Conservation (phyloP, 2,797 vertebrate genomes). For the Smutsia temminckii region DNA sequence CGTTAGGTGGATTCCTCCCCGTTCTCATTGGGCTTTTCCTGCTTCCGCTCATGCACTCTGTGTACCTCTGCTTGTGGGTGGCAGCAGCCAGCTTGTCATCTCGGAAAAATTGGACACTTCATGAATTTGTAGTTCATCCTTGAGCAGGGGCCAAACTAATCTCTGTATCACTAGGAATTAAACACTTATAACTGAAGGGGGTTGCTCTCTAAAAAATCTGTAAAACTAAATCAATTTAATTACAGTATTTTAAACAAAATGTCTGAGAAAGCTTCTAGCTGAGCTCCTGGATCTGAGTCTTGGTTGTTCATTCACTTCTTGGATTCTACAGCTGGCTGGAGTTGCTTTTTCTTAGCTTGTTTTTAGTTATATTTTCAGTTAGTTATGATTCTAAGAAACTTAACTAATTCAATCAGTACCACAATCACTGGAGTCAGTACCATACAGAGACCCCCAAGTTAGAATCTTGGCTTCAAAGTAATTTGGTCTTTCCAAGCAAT, state of each 20-base stretch:
- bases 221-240: neutral
- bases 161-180: neutral
- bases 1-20: neutral
- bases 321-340: neutral
- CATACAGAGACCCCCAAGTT: neutral
- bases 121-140: neutral
- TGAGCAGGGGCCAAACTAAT: neutral
- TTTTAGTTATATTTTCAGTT: neutral
- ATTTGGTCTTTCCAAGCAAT: neutral
- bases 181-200: neutral
- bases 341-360: neutral
- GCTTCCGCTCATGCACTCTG: neutral
- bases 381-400: neutral
- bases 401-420: neutral
- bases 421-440: neutral
- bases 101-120: neutral
- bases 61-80: neutral
- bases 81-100: neutral
- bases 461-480: constrained; percentile 35
- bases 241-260: neutral
- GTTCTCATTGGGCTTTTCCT: neutral
- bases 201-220: neutral
- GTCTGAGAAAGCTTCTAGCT: neutral
- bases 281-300: neutral
- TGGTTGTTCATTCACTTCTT: neutral